Percentiles rank a stretch among this genome's conserved stretches.
Evolutionary conservation across 1,140 invertebrate genomes (phyloP).

Genomic region (Meteorus sp.): DNA sequence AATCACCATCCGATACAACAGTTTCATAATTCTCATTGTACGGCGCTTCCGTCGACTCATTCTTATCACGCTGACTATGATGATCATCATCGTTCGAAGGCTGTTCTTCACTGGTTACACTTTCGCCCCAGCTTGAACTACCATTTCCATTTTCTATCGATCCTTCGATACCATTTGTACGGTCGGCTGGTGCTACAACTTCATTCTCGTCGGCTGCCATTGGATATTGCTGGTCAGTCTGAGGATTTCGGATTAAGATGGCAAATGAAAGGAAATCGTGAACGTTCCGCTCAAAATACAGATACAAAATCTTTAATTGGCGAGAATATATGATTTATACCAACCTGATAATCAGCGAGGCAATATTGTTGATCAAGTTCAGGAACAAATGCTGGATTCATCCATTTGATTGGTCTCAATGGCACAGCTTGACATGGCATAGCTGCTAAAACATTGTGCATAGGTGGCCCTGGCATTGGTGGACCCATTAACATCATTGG

Average conservation of each 20-base stretch:
- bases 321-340: neutral
- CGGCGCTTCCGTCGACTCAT: constrained; percentile 19
- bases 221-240: constrained; percentile 37
- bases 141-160: constrained; percentile 35
- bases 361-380: constrained; percentile 50
- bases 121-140: constrained; percentile 39
- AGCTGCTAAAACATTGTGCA: constrained; percentile 46
- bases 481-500: constrained; percentile 54
- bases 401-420: constrained; percentile 57
- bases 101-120: constrained; percentile 33
- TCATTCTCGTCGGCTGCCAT: constrained; percentile 4
- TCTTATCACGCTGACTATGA: constrained; percentile 18
- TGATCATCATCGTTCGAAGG: constrained; percentile 11
- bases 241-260: constrained; percentile 34
- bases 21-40: constrained; percentile 6
- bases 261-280: constrained; percentile 6
- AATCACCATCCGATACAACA: neutral
- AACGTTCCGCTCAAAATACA: neutral
- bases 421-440: constrained; percentile 56
- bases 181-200: constrained; percentile 29
- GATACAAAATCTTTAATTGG: neutral
- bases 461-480: constrained; percentile 42
- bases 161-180: constrained; percentile 35
- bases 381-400: constrained; percentile 55
- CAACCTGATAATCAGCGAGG: constrained; percentile 51